These are phyloP conservation scores for Platycnemis pennipes DNA, from an alignment of 2,888 invertebrate genomes.

Conservation along the genomic window DNA sequence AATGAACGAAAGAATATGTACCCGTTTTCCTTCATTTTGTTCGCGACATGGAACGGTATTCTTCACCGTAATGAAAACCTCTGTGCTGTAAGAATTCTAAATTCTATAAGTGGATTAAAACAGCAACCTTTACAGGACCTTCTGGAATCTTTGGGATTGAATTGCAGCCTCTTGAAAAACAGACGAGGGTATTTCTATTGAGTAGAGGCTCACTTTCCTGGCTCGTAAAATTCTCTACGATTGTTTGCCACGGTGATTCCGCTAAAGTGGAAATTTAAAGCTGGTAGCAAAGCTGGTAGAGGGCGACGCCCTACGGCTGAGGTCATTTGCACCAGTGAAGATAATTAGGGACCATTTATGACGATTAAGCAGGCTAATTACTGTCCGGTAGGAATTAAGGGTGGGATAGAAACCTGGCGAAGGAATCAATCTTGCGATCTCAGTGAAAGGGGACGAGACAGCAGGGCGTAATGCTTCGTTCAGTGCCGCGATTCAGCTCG, in stretches of 20 bases:
- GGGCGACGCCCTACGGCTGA: background rate
- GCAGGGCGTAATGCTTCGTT: background rate
- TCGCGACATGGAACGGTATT: background rate
- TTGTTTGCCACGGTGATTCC: background rate
- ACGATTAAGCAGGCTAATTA: background rate
- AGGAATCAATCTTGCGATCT: background rate
- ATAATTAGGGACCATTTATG: background rate
- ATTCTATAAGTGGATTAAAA: background rate
- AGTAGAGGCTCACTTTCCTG: background rate
- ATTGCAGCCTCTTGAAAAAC: background rate
- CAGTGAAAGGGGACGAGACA: background rate
- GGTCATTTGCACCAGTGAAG: background rate
- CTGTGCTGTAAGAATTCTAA: background rate
- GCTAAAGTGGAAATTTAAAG: background rate
- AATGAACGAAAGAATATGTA: background rate
- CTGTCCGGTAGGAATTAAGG: background rate
- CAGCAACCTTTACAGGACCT: background rate
- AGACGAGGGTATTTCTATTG: background rate
- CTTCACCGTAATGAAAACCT: background rate
- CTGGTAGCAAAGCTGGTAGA: background rate
- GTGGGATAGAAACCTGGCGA: background rate
- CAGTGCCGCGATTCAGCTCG: background rate
- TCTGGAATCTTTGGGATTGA: background rate
- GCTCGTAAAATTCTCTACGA: background rate
- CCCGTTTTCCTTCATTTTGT: background rate